Evolutionary conservation across 1,140 invertebrate species (phyloP), one percentile per base, ranked within the genome.

Genomic region (Panagrolaimus sp.): DNA sequence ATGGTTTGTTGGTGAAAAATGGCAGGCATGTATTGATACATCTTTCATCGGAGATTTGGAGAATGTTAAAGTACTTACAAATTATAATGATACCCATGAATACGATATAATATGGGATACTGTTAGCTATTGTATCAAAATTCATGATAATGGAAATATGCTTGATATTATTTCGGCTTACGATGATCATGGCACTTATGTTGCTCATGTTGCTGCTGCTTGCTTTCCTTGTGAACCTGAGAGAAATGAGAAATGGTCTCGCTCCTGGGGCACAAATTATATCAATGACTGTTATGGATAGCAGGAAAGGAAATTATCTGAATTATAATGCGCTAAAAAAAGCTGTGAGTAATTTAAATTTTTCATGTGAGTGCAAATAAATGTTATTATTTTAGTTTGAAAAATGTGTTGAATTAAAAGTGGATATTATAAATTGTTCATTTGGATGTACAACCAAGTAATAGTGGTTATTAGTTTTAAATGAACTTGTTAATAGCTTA

Each of bases 231-330:
- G 92, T 57, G 88, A 89, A 47, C 90, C 92, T 8, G 91, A 94
- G 72, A 87, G 89, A 74, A n/a, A n/a, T n/a, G n/a, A n/a, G n/a
- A n/a, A 95, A 96, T 86, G 95, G 95, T 2, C 87, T 96, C 3
- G 93, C 95, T 1, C 94, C 94, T 5, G 94, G 94, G 63, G 93
- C 93, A 7, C 92, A 96, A 85, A 90, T 98, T 69, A 88, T 97
- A 44, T 93, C 92, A 0, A 87, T 97, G 25, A 90, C 89, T 23
- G 93, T 98, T 71, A 92, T 88, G 71, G 93, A 98, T 84, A 89
- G 88, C 53, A 87, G 93, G 2, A 84, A 96, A 1, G 87, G 51
- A 11, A 91, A 91, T 38, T 4, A 38, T 2, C 7, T 38, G 31
- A 38, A 38, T 38, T 4, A 38, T 38, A 4, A 38, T 38, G 31